phyloP scores from a whole-genome alignment of 2,888 invertebrate genomes.

The Carpatolechia fugitivella region DNA sequence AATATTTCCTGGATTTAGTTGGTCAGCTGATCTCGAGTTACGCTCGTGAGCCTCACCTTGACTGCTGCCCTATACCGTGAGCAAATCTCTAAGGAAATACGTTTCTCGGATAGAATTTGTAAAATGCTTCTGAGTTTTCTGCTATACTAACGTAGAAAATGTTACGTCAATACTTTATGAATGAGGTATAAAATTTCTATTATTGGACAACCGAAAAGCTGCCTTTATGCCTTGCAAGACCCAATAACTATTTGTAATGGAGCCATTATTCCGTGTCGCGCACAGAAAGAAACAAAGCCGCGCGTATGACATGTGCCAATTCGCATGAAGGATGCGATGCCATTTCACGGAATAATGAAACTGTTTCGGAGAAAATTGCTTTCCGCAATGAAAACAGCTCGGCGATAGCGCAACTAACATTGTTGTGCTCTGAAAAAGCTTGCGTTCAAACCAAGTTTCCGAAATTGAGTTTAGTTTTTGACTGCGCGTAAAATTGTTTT shows the following conservation, averaged over 20 bases:
- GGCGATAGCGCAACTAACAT: not conserved
- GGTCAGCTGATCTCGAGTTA: too few species aligned
- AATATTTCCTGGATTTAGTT: too few species aligned
- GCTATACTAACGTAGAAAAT: too few species aligned
- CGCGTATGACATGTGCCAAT: constrained; percentile 37
- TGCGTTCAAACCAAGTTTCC: not conserved
- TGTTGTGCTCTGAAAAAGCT: not conserved
- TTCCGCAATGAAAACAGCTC: not conserved
- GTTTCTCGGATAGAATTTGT: not conserved
- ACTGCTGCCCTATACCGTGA: not conserved
- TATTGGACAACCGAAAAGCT: too few species aligned
- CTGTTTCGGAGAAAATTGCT: constrained; percentile 28
- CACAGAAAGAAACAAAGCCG: constrained; percentile 23
- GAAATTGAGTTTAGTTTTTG: not conserved
- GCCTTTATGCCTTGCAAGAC: not conserved
- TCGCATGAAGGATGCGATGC: constrained; percentile 28
- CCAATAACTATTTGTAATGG: constrained; percentile 31
- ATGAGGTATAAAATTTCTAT: too few species aligned
- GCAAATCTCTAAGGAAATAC: not conserved
- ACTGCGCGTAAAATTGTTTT: not conserved
- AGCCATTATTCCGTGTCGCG: constrained; percentile 28
- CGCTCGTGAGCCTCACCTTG: not conserved
- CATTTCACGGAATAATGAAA: constrained; percentile 31
- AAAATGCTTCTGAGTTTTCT: not conserved
- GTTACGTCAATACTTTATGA: too few species aligned